A percentile compares a stretch with the other conserved stretches of the same genome.
Evolutionary conservation across 2,797 vertebrate genomes (phyloP).

Genomic region (Mionectes olivaceus): DNA sequence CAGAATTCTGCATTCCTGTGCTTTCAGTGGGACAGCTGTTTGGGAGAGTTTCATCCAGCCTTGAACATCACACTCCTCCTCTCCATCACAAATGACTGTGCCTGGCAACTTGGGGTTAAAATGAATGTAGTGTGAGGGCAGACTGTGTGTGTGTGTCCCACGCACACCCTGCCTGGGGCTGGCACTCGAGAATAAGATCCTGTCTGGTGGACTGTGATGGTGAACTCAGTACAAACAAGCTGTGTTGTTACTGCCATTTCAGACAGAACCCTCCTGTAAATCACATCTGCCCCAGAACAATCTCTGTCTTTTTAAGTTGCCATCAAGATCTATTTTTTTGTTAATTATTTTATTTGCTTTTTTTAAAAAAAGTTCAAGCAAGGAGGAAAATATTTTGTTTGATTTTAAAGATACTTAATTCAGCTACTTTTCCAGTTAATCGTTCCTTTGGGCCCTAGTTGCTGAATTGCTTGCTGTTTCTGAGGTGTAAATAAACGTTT

Average conservation of each 20-base stretch:
- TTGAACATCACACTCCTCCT: not conserved
- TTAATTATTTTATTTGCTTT: not conserved
- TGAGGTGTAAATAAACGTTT: conserved; percentile 76
- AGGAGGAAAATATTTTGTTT: conserved; percentile 17
- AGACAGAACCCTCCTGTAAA: not conserved
- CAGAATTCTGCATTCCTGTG: not conserved
- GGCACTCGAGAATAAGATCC: not conserved
- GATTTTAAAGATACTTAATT: conserved; percentile 38
- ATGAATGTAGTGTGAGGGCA: not conserved
- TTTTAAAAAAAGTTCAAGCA: not conserved
- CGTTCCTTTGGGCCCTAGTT: conserved; percentile 66
- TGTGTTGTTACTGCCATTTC: conserved; percentile 2
- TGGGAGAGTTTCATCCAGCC: not conserved
- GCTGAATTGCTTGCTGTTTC: conserved; percentile 71
- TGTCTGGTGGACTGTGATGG: not conserved
- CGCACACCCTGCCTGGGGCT: not conserved
- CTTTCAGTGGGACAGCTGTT: not conserved
- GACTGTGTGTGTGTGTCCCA: not conserved
- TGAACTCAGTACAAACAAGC: not conserved
- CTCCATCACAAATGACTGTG: not conserved
- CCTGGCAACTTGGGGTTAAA: not conserved
- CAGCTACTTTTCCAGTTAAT: conserved; percentile 33
- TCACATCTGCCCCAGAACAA: not conserved
- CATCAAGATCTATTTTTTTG: not conserved
- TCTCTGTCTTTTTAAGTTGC: not conserved